These are phyloP conservation scores for Cephus nigrinus DNA, from an alignment of 2,888 invertebrate genomes.

Conservation along the genomic window DNA sequence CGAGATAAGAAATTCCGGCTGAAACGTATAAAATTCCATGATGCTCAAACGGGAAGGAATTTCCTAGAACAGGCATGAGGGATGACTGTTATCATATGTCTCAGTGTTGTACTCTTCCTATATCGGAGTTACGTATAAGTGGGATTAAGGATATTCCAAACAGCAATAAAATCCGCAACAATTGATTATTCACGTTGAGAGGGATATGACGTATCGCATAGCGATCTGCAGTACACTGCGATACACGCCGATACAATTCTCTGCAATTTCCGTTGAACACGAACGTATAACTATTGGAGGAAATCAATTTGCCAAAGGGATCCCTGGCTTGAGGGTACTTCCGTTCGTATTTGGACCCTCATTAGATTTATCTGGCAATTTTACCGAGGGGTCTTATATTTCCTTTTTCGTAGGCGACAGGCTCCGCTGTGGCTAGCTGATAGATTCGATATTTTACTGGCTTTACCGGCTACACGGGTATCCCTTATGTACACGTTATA, in stretches of 20 bases:
- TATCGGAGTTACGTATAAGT: background rate
- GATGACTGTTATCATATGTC: background rate
- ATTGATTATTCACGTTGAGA: background rate
- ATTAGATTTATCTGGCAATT: background rate
- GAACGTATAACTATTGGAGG: background rate
- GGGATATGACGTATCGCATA: background rate
- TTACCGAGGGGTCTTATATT: background rate
- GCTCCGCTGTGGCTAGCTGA: background rate
- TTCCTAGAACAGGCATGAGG: background rate
- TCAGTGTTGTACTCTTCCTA: background rate
- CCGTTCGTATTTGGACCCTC: background rate
- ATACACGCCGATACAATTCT: background rate
- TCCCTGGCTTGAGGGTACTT: background rate
- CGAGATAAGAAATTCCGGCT: background rate
- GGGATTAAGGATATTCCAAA: background rate
- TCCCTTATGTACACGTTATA: background rate
- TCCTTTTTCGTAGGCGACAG: background rate
- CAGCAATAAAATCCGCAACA: background rate
- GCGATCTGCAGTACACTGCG: background rate
- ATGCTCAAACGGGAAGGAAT: background rate
- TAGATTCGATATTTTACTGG: conserved; percentile 2
- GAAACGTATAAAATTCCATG: background rate
- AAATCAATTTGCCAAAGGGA: background rate
- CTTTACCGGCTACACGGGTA: background rate
- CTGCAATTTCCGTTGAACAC: background rate